phyloP scores from a whole-genome alignment of 2,113 vertebrate species.

The Crotalus helleri region DNA sequence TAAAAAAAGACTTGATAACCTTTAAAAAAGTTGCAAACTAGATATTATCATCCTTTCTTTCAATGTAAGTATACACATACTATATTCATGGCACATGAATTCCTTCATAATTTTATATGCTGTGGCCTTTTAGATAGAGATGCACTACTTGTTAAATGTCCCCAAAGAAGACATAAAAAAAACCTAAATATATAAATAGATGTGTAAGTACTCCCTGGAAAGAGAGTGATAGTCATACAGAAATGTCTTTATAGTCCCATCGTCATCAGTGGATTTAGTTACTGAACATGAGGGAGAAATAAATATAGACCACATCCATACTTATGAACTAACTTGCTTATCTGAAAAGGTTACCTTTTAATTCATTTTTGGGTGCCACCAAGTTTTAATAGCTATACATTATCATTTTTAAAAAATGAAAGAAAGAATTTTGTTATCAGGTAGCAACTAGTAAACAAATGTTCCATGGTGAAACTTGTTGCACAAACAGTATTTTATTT shows the following conservation, averaged over 20 bases:
- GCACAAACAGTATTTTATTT: not conserved
- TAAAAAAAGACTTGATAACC: conserved; percentile 19
- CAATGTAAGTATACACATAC: not conserved
- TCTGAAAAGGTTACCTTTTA: not conserved
- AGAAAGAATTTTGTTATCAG: not conserved
- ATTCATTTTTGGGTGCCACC: not conserved
- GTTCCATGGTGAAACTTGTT: not conserved
- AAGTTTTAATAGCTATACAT: not conserved
- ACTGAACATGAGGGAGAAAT: conserved; percentile 19
- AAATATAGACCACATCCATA: not conserved
- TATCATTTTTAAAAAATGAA: not conserved
- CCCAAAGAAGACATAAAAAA: conserved; percentile 47
- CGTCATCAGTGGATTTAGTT: conserved; percentile 6
- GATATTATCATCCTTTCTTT: conserved; percentile 10
- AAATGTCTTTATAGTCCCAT: not conserved
- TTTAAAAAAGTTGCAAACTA: conserved; percentile 23
- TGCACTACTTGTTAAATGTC: conserved; percentile 28
- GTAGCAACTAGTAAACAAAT: not conserved
- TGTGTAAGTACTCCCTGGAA: conserved; percentile 27
- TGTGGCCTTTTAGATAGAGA: conserved; percentile 20
- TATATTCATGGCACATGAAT: not conserved
- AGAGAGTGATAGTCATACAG: conserved; percentile 9
- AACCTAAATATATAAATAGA: conserved; percentile 31
- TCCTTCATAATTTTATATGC: conserved; percentile 28
- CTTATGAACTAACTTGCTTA: not conserved